These are phyloP conservation scores for Netelia melanura DNA, from an alignment of 2,888 invertebrate species.

Conservation along the genomic window DNA sequence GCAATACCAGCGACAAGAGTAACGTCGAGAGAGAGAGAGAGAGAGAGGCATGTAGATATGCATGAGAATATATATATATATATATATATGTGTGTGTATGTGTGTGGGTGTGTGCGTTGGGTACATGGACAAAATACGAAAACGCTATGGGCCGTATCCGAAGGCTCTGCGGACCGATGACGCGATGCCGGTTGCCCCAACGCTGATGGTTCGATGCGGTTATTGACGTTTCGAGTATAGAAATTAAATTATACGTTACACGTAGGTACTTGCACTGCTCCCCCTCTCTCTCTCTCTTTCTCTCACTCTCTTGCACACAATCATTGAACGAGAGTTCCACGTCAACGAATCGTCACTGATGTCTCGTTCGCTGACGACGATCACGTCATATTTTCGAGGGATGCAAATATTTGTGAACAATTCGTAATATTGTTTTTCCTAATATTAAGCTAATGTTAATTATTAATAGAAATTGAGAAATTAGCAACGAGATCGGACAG, in stretches of 20 bases:
- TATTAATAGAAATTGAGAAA: too few relatives aligned
- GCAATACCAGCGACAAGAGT: constrained; percentile 62
- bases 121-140: constrained; percentile 15
- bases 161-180: constrained; percentile 54
- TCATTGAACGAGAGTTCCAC: constrained; percentile 2
- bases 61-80: not conserved
- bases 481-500: too few relatives aligned
- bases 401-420: too few relatives aligned
- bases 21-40: constrained; percentile 28
- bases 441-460: too few relatives aligned
- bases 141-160: constrained; percentile 59
- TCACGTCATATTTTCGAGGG: not conserved
- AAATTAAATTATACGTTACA: constrained; percentile 84
- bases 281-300: constrained; percentile 8
- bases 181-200: constrained; percentile 56
- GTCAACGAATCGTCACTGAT: not conserved
- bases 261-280: constrained; percentile 75
- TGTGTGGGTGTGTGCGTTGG: not conserved
- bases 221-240: constrained; percentile 83
- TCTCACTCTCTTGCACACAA: not conserved
- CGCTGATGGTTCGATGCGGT: constrained; percentile 84
- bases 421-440: too few relatives aligned
- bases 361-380: not conserved
- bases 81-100: not conserved
- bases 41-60: constrained; percentile 24